Percentiles rank a stretch among this genome's conserved stretches.
Evolutionary conservation across 2,797 vertebrate genomes (phyloP).

Genomic region (Chelon auratus): DNA sequence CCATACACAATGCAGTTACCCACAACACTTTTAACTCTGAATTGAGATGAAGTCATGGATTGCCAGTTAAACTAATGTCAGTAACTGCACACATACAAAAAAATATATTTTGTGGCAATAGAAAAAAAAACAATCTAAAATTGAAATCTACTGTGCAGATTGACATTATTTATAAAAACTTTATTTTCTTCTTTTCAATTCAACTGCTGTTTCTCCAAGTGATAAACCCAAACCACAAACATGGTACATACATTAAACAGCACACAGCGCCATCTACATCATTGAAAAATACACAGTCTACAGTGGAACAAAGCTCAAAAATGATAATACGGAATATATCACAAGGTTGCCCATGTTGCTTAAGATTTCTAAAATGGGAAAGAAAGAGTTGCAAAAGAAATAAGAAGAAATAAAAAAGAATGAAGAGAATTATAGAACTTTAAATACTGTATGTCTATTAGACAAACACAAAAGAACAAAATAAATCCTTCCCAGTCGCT

Average conservation of each 20-base stretch:
- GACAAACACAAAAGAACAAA: constrained; percentile 53
- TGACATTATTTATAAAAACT: constrained; percentile 84
- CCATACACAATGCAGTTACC: background rate
- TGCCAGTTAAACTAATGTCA: too few relatives aligned
- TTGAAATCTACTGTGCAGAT: constrained; percentile 22
- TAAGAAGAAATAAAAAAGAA: background rate
- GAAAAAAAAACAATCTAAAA: constrained; percentile 32
- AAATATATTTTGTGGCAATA: background rate
- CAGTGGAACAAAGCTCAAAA: constrained; percentile 68
- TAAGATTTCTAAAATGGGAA: constrained; percentile 43
- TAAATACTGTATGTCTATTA: constrained; percentile 66
- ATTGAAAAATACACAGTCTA: constrained; percentile 71
- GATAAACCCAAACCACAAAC: constrained; percentile 80
- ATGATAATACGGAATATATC: constrained; percentile 55
- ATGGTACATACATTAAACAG: constrained; percentile 78
- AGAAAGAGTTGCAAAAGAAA: constrained; percentile 43
- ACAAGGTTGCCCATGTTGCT: constrained; percentile 46
- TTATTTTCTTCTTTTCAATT: constrained; percentile 80
- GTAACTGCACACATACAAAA: background rate
- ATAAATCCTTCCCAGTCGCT: constrained; percentile 44
- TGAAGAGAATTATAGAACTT: constrained; percentile 41
- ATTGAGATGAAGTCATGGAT: background rate
- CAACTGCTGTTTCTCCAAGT: constrained; percentile 72
- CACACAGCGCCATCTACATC: constrained; percentile 77
- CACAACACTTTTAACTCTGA: background rate